Conservation (phyloP, 2,888 invertebrate genomes). For the Spicauda simplicius region DNA sequence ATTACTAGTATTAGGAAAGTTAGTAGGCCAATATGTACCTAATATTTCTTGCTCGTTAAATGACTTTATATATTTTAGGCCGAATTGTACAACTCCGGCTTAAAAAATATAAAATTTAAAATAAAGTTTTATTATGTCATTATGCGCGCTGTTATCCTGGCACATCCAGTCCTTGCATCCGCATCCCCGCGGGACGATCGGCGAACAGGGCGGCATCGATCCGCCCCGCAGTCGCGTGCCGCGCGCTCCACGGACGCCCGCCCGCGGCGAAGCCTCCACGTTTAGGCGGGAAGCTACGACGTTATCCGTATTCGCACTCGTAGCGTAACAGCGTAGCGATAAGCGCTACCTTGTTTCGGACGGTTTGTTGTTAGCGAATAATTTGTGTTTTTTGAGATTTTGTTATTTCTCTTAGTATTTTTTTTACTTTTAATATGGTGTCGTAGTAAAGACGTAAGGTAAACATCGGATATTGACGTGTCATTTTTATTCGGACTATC, state of each 20-base stretch:
- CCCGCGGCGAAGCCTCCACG: conserved; percentile 64
- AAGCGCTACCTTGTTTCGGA: not conserved
- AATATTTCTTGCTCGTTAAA: no score
- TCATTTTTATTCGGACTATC: no score
- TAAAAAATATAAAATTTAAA: no score
- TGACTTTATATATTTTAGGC: no score
- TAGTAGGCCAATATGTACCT: no score
- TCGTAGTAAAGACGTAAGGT: no score
- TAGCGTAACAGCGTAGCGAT: conserved; percentile 19
- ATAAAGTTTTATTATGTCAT: not conserved
- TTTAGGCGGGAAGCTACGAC: conserved; percentile 73
- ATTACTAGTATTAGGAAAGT: no score
- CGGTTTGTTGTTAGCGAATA: conserved; percentile 15
- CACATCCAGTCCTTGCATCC: conserved; percentile 70
- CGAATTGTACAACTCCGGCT: no score
- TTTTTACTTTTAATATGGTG: no score
- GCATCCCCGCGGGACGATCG: conserved; percentile 78
- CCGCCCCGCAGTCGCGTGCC: conserved; percentile 68
- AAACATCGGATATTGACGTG: no score
- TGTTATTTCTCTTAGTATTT: no score
- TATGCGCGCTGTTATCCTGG: conserved; percentile 17
- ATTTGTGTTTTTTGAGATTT: conserved; percentile 10
- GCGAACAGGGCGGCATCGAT: conserved; percentile 61
- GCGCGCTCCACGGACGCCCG: conserved; percentile 60
- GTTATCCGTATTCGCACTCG: conserved; percentile 20